Evolutionary conservation across 1,140 invertebrate species (phyloP).

Genomic region (Dreissena rostriformis): DNA sequence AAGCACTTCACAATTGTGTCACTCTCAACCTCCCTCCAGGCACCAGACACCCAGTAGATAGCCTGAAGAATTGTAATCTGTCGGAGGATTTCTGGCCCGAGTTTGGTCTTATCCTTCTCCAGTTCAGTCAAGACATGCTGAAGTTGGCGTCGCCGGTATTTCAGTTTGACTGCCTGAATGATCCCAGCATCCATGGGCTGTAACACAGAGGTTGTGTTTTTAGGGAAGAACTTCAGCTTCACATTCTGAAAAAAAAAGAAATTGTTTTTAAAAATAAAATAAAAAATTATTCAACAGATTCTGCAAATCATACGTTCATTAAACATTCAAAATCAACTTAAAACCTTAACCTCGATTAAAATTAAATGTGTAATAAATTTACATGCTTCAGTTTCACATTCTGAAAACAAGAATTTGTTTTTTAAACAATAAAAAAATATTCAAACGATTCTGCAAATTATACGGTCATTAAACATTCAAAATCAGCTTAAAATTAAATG

Average conservation of each 20-base stretch:
- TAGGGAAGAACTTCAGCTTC: constrained; percentile 20
- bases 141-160: neutral
- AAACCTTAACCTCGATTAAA: too few relatives aligned
- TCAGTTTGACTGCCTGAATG: constrained; percentile 34
- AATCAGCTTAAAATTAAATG: too few relatives aligned
- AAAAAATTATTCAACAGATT: too few relatives aligned
- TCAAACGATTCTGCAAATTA: too few relatives aligned
- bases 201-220: constrained; percentile 35
- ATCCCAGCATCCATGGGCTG: constrained; percentile 55
- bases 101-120: neutral
- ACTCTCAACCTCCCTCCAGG: neutral
- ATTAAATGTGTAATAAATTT: too few relatives aligned
- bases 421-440: too few relatives aligned
- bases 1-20: constrained; percentile 17
- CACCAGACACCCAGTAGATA: neutral
- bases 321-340: too few relatives aligned
- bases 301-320: too few relatives aligned
- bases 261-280: too few relatives aligned
- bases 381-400: too few relatives aligned
- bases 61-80: constrained; percentile 2
- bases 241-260: neutral
- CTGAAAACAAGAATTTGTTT: too few relatives aligned
- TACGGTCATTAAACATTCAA: too few relatives aligned
- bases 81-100: neutral
- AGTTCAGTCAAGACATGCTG: constrained; percentile 7